Base-by-base conservation (phyloP, 2,888 invertebrate species). In the Heliconius cydno region DNA sequence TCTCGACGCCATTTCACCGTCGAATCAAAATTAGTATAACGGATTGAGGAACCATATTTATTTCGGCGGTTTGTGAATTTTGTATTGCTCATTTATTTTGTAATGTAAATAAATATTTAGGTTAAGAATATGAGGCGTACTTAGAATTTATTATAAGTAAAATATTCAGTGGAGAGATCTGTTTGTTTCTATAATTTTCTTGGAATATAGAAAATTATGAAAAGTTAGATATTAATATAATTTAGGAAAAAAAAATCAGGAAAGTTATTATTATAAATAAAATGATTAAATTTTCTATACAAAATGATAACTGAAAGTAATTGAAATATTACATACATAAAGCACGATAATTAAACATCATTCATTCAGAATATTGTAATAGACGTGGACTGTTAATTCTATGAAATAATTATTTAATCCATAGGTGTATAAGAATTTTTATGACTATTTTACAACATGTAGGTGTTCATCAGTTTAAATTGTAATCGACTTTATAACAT, bases 1-100 rank as follows among this genome's bases (percentile, higher is more conserved):
- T 74, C 74, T 76, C 68, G 60, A 79, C 57, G 60, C 65, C 46
- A 76, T 80, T 78, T 78, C 74, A 78, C 38, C 71, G 73, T 77
- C 71, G 57, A 74, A 79, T 52, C 57, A 68, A 19, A 71, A 63
- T 77, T 46, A 38, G 73, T 73, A 60, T 60, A 60, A 73, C 34
- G 34, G 34, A 73, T 60, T 60, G 34, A 38, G 73, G 13, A 19
- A 57, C 15, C 34, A 73, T 60, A 60, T 60, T 60, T 73, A 57
- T 73, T 60, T 12, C 57, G 12, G 9, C 28, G 34, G 72, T 57
- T 73, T 34, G 22, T 1, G 34, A 73, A 60, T 73, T 72, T 72
- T 28, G 34, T 15, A 60, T 25, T 70, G 41, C 70, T 46, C 41
- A 19, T 38, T 68, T 68, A 38, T 12, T 68, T 41, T 41, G 12